Evolutionary conservation across 53 echinoderm and acorn worm genomes (phyloP).

Genomic region (Paracentrotus lividus): DNA sequence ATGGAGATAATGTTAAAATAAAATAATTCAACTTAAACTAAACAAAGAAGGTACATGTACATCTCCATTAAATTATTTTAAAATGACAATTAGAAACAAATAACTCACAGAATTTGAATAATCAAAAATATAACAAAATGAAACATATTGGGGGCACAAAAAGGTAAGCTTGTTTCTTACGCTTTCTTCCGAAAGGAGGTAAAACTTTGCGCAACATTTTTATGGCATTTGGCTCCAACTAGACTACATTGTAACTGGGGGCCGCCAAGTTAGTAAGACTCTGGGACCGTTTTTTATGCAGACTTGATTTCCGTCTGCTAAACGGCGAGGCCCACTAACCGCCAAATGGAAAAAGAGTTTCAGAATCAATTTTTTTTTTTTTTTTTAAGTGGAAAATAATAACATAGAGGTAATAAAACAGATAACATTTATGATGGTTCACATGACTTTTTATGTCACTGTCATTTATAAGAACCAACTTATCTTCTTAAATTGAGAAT

Average conservation of each 20-base stretch:
- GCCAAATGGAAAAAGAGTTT: background rate
- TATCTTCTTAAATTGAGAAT: background rate
- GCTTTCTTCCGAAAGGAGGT: too few relatives aligned
- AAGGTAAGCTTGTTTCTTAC: too few relatives aligned
- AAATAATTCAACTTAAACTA: background rate
- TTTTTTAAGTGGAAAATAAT: background rate
- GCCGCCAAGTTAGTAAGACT: constrained; percentile 28
- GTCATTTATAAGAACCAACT: background rate
- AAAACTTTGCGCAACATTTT: too few relatives aligned
- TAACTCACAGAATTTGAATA: too few relatives aligned
- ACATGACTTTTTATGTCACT: background rate
- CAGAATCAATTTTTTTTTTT: too few relatives aligned
- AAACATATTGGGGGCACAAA: too few relatives aligned
- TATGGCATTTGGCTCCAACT: too few relatives aligned
- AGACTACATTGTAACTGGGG: too few relatives aligned
- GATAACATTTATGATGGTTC: background rate
- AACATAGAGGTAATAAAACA: background rate
- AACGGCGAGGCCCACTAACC: constrained; percentile 60
- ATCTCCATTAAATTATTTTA: too few relatives aligned
- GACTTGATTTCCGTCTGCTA: constrained; percentile 58
- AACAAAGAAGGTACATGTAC: background rate
- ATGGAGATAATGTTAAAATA: background rate
- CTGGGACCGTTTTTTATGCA: constrained; percentile 65
- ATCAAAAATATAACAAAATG: too few relatives aligned
- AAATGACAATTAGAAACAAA: too few relatives aligned